These are phyloP conservation scores for Agrochola circellaris DNA, from an alignment of 2,888 invertebrate species.

Conservation along the genomic window DNA sequence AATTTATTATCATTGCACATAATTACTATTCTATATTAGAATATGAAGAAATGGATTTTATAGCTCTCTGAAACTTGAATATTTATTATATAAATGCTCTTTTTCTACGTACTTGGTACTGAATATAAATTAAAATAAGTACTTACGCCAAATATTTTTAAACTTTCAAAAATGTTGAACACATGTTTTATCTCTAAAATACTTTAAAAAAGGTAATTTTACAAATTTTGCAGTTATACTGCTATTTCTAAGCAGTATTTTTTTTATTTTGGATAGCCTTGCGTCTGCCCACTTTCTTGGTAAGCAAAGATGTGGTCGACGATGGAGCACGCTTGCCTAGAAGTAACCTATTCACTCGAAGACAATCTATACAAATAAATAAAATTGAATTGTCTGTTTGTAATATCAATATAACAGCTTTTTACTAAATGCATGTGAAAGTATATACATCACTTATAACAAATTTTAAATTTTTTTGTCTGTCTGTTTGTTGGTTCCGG, in stretches of 20 bases:
- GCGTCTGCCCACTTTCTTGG: not conserved
- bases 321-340: not conserved
- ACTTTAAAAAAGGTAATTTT: not conserved
- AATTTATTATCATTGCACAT: constrained; percentile 26
- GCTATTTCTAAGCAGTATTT: not conserved
- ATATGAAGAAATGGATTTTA: constrained; percentile 15
- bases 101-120: not conserved
- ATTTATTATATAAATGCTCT: not conserved
- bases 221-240: too few species aligned
- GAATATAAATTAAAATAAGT: constrained; percentile 25
- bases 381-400: too few species aligned
- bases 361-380: too few species aligned
- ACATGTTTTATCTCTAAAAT: not conserved
- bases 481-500: too few species aligned
- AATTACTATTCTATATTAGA: not conserved
- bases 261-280: not conserved
- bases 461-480: too few species aligned
- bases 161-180: not conserved
- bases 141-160: constrained; percentile 21
- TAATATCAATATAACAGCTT: too few species aligned
- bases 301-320: not conserved
- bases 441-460: too few species aligned
- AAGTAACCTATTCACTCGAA: not conserved
- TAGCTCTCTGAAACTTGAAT: constrained; percentile 9
- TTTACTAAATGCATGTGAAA: too few species aligned